These are phyloP conservation scores for Ptilonorhynchus violaceus DNA, from an alignment of 2,113 vertebrate species.

Conservation along the genomic window DNA sequence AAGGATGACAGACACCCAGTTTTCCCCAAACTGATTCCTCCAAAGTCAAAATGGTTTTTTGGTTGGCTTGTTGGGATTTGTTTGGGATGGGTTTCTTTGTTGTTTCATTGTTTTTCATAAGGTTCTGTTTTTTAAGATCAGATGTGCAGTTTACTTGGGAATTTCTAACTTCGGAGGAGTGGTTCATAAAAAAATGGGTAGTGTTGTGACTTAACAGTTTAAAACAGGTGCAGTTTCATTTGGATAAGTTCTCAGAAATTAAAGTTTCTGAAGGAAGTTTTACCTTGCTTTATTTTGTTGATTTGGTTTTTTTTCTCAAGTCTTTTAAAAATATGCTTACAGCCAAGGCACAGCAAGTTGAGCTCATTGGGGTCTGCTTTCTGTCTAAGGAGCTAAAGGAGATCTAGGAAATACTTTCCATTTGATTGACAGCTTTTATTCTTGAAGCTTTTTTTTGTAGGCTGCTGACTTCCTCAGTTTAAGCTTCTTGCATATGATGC, in stretches of 20 bases:
- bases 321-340: neutral
- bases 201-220: neutral
- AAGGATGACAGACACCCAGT: neutral
- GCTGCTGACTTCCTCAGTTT: neutral
- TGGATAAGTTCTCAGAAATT: neutral
- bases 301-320: neutral
- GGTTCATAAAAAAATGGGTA: neutral
- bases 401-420: neutral
- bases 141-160: fast-evolving
- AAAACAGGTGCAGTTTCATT: neutral
- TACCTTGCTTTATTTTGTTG: neutral
- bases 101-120: neutral
- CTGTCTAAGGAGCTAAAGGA: neutral
- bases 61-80: neutral
- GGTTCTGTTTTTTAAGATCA: neutral
- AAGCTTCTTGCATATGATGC: neutral
- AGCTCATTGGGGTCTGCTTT: neutral
- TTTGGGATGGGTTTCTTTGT: neutral
- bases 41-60: neutral
- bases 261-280: neutral
- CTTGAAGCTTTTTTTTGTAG: neutral
- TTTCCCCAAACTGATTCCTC: neutral
- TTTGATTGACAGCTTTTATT: neutral
- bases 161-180: neutral
- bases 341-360: neutral